Evolutionary conservation across 2,113 vertebrate genomes (phyloP).

Genomic region (Bombycilla garrulus): DNA sequence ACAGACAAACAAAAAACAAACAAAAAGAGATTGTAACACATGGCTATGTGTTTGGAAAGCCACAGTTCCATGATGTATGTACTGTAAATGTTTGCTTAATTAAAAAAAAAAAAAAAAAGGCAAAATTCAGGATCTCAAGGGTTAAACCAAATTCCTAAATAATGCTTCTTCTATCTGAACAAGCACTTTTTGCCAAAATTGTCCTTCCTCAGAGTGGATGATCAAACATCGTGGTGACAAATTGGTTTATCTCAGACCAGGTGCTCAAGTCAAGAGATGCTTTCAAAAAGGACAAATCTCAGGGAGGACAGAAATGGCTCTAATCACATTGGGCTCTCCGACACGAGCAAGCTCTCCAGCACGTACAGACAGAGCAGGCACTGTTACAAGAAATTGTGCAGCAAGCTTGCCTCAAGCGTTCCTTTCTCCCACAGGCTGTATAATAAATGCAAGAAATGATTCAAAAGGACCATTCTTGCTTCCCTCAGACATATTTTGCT

Average conservation of each 20-base stretch:
- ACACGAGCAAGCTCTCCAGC: neutral
- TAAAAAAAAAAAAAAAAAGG: neutral
- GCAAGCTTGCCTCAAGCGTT: conserved; percentile 49
- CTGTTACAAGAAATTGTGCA: neutral
- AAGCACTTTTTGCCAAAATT: neutral
- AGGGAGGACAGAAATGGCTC: neutral
- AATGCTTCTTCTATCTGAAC: neutral
- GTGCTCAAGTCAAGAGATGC: conserved; percentile 18
- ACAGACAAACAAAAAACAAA: neutral
- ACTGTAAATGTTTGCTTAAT: neutral
- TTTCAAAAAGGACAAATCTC: conserved; percentile 19
- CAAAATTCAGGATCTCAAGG: neutral
- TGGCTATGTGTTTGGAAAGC: neutral
- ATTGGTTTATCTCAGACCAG: conserved; percentile 22
- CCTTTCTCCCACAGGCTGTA: conserved; percentile 30
- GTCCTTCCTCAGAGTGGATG: neutral
- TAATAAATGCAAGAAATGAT: conserved; percentile 53
- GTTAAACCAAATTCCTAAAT: neutral
- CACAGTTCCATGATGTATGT: rapidly evolving
- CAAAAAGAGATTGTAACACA: neutral
- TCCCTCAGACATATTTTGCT: conserved; percentile 40
- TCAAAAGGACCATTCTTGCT: conserved; percentile 51
- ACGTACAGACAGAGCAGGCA: neutral
- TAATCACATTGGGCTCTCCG: conserved; percentile 10
- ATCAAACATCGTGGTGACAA: neutral